Evolutionary conservation across 2,888 invertebrate species (phyloP), one percentile per base, ranked within the genome.

Genomic region (Scaptodrosophila latifasciaeformis): DNA sequence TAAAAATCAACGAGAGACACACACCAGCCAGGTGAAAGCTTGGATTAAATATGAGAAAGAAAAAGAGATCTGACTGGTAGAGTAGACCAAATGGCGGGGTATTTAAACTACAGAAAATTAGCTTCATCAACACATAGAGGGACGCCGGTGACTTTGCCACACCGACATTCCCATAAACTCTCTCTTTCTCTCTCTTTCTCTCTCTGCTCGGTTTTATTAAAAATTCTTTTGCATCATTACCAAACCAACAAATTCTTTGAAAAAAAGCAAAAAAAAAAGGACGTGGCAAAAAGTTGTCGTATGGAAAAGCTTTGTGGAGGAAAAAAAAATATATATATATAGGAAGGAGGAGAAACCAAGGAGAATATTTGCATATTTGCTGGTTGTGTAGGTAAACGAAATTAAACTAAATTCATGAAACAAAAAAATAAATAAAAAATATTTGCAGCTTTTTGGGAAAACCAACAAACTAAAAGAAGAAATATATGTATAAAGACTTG

Each of bases 211-310:
- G 39, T 49, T 43, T 48, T 62, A 57, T 61, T 62, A 62, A 62
- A 62, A 61, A 62, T 62, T 62, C 66, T 47, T 66, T 46, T 24
- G 58, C 58, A 66, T 63, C 68, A 68, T 68, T 68, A 66, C 50
- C 37, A 51, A 54, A 54, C 48, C 51, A 40, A 54, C 44, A 46
- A 54, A 59, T 61, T 59, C 60, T 50, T 46, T 18, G 10, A 24
- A 50, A 51, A 58, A 43, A 57, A 45, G 37, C 45, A 44, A 43
- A 34, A 49, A 39, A 57, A 61, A 34, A 42, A 49, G 27, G n/a
- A 31, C 43, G 5, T 27, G 4, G 27, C 24, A n/a, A 9, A 24
- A 18, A 15, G 7, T 9, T 10, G 27, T 6, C 27, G 27, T 27
- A 9, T 9, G 5, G 27, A 27, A 18, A 5, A 42, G 18, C n/a